These are phyloP conservation scores for Siniperca chuatsi DNA, from an alignment of 2,113 vertebrate species.

Conservation along the genomic window DNA sequence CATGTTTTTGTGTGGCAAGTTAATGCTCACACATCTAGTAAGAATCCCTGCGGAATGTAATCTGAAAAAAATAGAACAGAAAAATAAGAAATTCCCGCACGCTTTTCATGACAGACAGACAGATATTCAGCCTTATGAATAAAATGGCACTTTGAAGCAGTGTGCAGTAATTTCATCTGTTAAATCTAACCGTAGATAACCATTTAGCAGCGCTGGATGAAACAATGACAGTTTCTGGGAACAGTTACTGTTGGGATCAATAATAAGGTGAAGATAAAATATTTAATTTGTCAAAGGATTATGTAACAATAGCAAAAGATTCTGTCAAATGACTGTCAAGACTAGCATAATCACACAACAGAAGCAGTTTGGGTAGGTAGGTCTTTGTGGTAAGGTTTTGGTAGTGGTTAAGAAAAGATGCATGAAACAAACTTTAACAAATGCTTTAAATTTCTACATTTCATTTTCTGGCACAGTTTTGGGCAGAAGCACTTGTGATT, in stretches of 20 bases:
- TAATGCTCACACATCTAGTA: slow-evolving; percentile 24
- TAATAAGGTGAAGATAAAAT: background rate
- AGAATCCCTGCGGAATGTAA: slow-evolving; percentile 38
- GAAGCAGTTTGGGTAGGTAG: background rate
- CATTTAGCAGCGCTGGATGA: background rate
- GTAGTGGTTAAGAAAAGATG: background rate
- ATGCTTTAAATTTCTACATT: background rate
- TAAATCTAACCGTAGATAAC: background rate
- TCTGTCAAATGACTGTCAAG: background rate
- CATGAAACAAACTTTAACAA: background rate
- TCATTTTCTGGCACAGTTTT: background rate
- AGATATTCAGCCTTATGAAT: slow-evolving; percentile 62
- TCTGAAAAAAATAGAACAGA: slow-evolving; percentile 9
- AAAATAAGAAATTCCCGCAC: slow-evolving; percentile 47
- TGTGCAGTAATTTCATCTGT: slow-evolving; percentile 59
- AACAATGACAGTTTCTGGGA: background rate
- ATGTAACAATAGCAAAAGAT: background rate
- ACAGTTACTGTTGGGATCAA: background rate
- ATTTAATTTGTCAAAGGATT: background rate
- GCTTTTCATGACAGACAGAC: slow-evolving; percentile 49
- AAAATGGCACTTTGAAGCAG: slow-evolving; percentile 70
- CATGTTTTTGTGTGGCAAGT: slow-evolving; percentile 33
- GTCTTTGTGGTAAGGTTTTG: background rate
- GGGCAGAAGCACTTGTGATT: background rate
- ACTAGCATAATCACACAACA: background rate